Conservation (phyloP, 2,797 vertebrate genomes). For the Scyliorhinus canicula region DNA sequence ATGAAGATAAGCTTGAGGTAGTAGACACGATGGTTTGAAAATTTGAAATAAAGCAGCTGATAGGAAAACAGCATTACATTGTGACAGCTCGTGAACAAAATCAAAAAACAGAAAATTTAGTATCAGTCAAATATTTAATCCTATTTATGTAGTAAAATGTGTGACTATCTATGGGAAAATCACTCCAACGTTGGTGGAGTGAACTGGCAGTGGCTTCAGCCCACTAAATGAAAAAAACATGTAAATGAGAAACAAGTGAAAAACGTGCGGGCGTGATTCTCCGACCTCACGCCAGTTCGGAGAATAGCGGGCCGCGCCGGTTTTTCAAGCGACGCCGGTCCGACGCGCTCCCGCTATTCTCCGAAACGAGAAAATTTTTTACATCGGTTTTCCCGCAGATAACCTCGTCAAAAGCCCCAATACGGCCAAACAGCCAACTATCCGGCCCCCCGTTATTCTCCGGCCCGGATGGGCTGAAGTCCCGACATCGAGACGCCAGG, state of each 20-base stretch:
- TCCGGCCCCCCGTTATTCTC: too few relatives aligned
- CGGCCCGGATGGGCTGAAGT: too few relatives aligned
- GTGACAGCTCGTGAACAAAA: background rate
- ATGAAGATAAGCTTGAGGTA: slow-evolving; percentile 16
- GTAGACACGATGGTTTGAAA: background rate
- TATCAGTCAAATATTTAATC: slow-evolving; percentile 13
- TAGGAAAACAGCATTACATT: background rate
- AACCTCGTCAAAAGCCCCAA: too few relatives aligned
- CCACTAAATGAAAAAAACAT: background rate
- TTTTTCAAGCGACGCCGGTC: too few relatives aligned
- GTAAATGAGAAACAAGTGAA: background rate
- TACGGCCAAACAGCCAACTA: too few relatives aligned
- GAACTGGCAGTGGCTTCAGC: background rate
- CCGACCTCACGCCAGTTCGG: too few relatives aligned
- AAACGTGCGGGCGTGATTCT: too few relatives aligned
- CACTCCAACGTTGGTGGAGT: background rate
- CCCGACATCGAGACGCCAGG: too few relatives aligned
- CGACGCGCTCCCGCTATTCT: too few relatives aligned
- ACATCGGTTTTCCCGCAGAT: too few relatives aligned
- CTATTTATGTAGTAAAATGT: slow-evolving; percentile 9
- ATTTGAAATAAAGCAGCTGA: slow-evolving; percentile 6
- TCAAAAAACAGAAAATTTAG: background rate
- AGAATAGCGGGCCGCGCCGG: too few relatives aligned
- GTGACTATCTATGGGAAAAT: slow-evolving; percentile 1
- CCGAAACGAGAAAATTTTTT: too few relatives aligned